Conservation (phyloP, 2,888 invertebrate species). For the Rhagium mordax region DNA sequence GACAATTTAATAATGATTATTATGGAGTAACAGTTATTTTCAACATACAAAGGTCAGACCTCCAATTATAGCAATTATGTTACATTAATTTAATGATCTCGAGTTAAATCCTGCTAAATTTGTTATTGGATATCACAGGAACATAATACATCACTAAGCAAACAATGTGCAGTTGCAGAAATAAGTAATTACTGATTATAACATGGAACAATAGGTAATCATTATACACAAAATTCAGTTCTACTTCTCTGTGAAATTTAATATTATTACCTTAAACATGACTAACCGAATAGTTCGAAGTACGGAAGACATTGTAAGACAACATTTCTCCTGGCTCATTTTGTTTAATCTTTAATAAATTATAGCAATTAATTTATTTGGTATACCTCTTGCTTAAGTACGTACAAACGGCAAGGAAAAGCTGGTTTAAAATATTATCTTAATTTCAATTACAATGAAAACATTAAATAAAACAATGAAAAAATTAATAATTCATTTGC, state of each 20-base stretch:
- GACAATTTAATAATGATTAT: too few species aligned
- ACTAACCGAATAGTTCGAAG: background rate
- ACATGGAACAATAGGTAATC: background rate
- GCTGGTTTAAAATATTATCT: constrained; percentile 21
- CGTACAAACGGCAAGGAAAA: constrained; percentile 18
- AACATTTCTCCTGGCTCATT: constrained; percentile 39
- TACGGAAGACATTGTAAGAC: constrained; percentile 36
- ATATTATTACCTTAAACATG: background rate
- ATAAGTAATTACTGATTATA: background rate
- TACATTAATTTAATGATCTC: too few species aligned
- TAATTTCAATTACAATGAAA: constrained; percentile 10
- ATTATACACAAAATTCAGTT: background rate
- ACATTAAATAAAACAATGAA: background rate
- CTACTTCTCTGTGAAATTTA: background rate
- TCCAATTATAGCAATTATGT: too few species aligned
- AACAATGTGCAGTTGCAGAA: background rate
- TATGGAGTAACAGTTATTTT: too few species aligned
- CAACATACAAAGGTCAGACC: too few species aligned
- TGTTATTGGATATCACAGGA: too few species aligned
- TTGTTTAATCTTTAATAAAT: constrained; percentile 40
- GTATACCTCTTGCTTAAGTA: constrained; percentile 24
- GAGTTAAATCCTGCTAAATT: too few species aligned
- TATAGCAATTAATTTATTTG: constrained; percentile 43
- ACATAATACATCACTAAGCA: too few species aligned
- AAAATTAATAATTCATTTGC: background rate